Evolutionary conservation across 1,140 invertebrate genomes (phyloP).

Genomic region (Bombus polaris): DNA sequence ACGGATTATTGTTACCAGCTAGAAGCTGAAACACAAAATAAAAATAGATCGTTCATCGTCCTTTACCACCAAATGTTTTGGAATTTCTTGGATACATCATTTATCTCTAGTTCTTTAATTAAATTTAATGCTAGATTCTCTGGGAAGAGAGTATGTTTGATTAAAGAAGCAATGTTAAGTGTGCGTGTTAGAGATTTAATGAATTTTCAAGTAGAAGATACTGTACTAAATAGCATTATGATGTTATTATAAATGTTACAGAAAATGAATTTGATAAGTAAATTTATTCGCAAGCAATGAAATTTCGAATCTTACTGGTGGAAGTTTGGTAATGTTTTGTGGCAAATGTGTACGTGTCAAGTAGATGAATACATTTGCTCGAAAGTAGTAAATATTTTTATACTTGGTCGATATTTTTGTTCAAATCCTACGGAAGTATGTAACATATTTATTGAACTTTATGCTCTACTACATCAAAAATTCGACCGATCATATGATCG

Average conservation of each 20-base stretch:
- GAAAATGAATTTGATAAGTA: not conserved
- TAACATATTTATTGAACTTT: too few relatives aligned
- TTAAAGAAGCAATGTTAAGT: not conserved
- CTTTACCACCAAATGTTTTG: not conserved
- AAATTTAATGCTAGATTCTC: not conserved
- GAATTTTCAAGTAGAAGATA: not conserved
- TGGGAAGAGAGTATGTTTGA: not conserved
- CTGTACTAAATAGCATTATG: not conserved
- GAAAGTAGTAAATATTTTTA: not conserved
- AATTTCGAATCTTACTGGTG: not conserved
- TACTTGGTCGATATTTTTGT: too few relatives aligned
- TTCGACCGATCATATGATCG: not conserved
- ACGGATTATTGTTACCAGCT: conserved; percentile 93
- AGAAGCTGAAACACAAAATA: conserved; percentile 87
- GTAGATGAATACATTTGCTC: not conserved
- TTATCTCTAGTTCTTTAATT: not conserved
- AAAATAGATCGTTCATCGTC: not conserved
- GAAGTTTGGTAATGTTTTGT: not conserved
- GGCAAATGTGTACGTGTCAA: not conserved
- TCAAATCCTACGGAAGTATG: too few relatives aligned
- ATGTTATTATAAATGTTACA: too few relatives aligned
- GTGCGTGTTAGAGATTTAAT: not conserved
- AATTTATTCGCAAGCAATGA: not conserved
- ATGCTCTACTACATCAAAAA: not conserved
- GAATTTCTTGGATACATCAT: not conserved